A percentile compares a stretch with the other conserved stretches of the same genome.
Evolutionary conservation across 2,797 vertebrate species (phyloP).

Genomic region (Thaleichthys pacificus): DNA sequence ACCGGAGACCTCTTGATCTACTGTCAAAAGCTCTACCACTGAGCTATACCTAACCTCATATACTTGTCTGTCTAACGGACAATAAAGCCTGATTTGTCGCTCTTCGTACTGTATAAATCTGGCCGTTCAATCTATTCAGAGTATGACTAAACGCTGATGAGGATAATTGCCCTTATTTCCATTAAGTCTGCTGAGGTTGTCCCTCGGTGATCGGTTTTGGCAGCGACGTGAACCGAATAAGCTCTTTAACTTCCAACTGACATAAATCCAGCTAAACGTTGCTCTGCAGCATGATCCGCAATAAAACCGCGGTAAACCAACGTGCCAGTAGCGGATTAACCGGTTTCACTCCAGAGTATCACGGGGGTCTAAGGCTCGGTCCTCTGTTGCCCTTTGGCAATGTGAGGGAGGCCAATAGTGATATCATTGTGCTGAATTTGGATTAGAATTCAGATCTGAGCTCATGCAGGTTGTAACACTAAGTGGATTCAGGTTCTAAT

Average conservation of each 20-base stretch:
- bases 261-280: constrained; percentile 46
- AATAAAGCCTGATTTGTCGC: neutral
- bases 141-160: constrained; percentile 18
- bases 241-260: constrained; percentile 51
- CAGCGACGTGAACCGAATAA: constrained; percentile 39
- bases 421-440: neutral
- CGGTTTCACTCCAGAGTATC: neutral
- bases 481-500: neutral
- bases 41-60: too few species aligned
- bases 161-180: constrained; percentile 48
- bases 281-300: constrained; percentile 32
- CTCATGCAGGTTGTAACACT: neutral
- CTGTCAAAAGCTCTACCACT: too few species aligned
- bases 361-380: neutral
- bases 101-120: neutral
- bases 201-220: constrained; percentile 32
- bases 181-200: constrained; percentile 46
- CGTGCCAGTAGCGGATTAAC: constrained; percentile 16
- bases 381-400: neutral
- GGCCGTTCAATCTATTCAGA: neutral
- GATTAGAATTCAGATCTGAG: neutral
- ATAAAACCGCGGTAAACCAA: constrained; percentile 31
- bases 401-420: neutral
- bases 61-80: neutral
- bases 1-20: too few species aligned